phyloP scores from a whole-genome alignment of 2,888 invertebrate species.

The Ommatoiulus sabulosus region DNA sequence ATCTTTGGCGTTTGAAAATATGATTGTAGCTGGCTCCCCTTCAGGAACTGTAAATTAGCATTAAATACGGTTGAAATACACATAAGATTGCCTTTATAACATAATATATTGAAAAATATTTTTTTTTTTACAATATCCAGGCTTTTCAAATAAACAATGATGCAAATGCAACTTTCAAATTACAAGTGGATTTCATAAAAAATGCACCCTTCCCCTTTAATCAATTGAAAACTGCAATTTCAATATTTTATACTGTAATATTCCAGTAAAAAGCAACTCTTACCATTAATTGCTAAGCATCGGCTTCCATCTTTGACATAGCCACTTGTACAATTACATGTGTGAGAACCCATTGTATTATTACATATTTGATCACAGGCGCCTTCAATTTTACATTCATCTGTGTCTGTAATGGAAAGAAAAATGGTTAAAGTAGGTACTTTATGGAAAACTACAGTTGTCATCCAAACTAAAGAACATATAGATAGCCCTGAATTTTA shows the following conservation, averaged over 20 bases:
- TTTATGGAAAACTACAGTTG: too few relatives aligned
- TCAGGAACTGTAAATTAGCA: slow-evolving; percentile 73
- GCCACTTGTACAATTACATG: slow-evolving; percentile 80
- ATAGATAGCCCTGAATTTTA: neutral
- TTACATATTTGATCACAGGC: slow-evolving; percentile 80
- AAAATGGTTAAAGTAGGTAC: neutral
- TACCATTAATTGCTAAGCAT: slow-evolving; percentile 81
- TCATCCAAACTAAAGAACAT: too few relatives aligned
- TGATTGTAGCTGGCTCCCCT: slow-evolving; percentile 74
- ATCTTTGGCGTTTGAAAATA: slow-evolving; percentile 77
- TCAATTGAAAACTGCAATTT: too few relatives aligned
- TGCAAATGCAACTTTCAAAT: neutral
- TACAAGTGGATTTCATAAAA: neutral
- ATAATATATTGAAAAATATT: too few relatives aligned
- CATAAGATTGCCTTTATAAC: too few relatives aligned
- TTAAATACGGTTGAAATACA: slow-evolving; percentile 12
- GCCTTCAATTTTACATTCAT: slow-evolving; percentile 81
- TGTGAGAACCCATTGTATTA: slow-evolving; percentile 77
- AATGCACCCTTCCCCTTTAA: neutral
- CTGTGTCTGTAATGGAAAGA: slow-evolving; percentile 73
- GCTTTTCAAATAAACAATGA: neutral
- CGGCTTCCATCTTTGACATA: slow-evolving; percentile 73
- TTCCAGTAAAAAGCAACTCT: slow-evolving; percentile 62
- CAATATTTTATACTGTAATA: neutral
- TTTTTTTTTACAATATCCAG: neutral